These are phyloP conservation scores for Caradrina clavipalpis DNA, from an alignment of 2,888 invertebrate species.

Conservation along the genomic window DNA sequence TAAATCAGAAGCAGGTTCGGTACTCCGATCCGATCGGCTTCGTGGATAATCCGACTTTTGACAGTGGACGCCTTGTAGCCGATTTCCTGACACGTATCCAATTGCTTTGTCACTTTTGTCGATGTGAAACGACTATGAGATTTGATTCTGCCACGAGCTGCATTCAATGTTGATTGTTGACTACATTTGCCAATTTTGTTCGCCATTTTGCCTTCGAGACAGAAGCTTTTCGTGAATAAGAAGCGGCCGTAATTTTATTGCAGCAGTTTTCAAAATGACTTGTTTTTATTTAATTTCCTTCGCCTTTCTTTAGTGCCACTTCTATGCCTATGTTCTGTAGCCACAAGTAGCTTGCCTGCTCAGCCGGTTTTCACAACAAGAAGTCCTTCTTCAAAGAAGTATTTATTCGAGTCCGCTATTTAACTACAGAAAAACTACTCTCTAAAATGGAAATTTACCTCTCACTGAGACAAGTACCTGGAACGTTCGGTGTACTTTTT, in stretches of 20 bases:
- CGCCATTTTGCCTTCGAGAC: neutral
- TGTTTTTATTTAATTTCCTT: neutral
- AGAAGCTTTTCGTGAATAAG: neutral
- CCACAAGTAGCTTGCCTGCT: slow-evolving; percentile 3
- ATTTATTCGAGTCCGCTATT: slow-evolving; percentile 11
- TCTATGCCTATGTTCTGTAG: slow-evolving; percentile 16
- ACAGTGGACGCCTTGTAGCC: neutral
- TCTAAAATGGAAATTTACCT: slow-evolving; percentile 76
- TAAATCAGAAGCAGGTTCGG: neutral
- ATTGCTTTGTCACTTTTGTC: neutral
- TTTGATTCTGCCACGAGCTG: neutral
- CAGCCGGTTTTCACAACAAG: neutral
- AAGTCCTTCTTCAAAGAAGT: slow-evolving; percentile 4
- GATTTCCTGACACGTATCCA: neutral
- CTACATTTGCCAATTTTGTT: slow-evolving; percentile 4
- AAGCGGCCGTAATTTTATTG: neutral
- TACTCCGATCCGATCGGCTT: too few species aligned
- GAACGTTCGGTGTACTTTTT: slow-evolving; percentile 90
- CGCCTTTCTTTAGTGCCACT: slow-evolving; percentile 1
- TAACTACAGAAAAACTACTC: slow-evolving; percentile 56
- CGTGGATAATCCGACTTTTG: neutral
- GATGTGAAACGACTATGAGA: neutral
- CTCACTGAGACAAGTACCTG: slow-evolving; percentile 80
- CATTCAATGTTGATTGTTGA: neutral
- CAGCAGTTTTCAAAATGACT: neutral